phyloP scores from a whole-genome alignment of 2,888 invertebrate species.

The Calameuta filiformis region DNA sequence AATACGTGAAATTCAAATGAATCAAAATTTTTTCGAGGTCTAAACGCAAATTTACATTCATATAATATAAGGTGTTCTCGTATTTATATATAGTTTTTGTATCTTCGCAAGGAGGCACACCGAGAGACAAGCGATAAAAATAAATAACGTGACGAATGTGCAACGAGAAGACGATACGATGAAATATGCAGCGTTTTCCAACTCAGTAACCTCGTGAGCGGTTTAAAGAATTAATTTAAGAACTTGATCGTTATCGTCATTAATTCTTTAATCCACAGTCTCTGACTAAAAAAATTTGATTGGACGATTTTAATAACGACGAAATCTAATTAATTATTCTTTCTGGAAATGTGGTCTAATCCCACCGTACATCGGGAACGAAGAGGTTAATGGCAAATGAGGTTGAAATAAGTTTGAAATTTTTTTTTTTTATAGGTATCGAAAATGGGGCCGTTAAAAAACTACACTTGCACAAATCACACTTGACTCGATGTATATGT shows the following conservation, averaged over 20 bases:
- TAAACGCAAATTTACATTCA: not conserved
- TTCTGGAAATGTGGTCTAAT: not conserved
- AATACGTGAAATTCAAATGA: not conserved
- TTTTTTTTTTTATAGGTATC: constrained; percentile 20
- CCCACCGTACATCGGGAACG: not conserved
- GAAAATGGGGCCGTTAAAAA: constrained; percentile 32
- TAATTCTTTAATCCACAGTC: too few relatives aligned
- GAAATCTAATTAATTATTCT: not conserved
- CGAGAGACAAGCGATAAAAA: not conserved
- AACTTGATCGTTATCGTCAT: not conserved
- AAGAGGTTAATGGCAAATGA: not conserved
- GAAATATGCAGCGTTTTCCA: not conserved
- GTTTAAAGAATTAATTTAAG: not conserved
- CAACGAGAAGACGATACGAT: not conserved
- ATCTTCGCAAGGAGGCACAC: not conserved
- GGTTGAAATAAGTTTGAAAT: not conserved
- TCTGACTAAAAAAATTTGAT: too few relatives aligned
- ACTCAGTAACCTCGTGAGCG: not conserved
- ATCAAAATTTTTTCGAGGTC: not conserved
- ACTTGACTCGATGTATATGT: constrained; percentile 1
- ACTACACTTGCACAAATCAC: constrained; percentile 19
- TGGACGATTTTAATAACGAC: too few relatives aligned
- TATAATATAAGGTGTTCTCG: not conserved
- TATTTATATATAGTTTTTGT: not conserved
- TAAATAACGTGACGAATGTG: not conserved